Percentiles rank a stretch among this genome's conserved stretches.
phyloP scores from a whole-genome alignment of 2,113 vertebrate genomes.

The Aleadryas rufinucha region DNA sequence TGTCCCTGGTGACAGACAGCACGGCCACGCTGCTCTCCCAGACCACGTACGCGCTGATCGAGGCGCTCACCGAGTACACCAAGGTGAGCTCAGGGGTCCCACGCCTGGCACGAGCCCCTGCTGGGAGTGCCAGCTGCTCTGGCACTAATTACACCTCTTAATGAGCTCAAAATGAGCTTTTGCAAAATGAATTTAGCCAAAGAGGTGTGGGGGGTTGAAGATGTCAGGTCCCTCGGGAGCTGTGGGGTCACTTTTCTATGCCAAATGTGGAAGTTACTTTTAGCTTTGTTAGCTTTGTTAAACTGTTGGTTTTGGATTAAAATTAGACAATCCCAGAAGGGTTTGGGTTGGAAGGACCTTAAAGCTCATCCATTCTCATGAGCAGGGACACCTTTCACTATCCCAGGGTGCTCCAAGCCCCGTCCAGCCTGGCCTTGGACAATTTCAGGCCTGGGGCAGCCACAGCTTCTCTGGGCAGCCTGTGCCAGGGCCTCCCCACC shows the following conservation, averaged over 20 bases:
- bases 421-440: fast-evolving
- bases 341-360: neutral
- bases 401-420: neutral
- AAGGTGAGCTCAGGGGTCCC: conserved; percentile 51
- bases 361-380: neutral
- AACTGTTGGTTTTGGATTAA: neutral
- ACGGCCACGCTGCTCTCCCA: conserved; percentile 79
- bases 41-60: conserved; percentile 75
- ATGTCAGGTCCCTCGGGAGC: neutral
- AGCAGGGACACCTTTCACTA: neutral
- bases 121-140: neutral
- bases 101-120: fast-evolving
- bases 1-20: conserved; percentile 78
- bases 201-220: neutral
- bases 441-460: neutral
- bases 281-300: neutral
- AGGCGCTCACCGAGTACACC: conserved; percentile 79
- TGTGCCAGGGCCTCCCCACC: neutral
- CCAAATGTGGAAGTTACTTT: neutral
- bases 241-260: neutral
- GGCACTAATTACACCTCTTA: neutral
- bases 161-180: neutral
- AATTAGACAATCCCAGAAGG: neutral
- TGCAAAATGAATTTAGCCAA: neutral
- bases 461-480: neutral